phyloP scores from a whole-genome alignment of 2,888 invertebrate genomes.

The Caprella mutica region DNA sequence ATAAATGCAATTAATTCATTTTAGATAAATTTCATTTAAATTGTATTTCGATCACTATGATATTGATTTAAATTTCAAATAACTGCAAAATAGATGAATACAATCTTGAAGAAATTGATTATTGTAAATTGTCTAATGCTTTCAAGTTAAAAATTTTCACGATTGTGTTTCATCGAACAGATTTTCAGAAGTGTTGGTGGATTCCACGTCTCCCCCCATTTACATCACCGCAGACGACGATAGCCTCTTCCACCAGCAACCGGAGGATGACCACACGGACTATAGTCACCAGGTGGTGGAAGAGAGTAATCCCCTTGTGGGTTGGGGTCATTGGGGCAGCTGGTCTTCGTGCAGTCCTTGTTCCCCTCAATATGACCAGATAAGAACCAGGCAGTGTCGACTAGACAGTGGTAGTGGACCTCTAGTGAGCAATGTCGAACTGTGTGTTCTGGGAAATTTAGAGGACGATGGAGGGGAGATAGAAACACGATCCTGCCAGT shows the following conservation, averaged over 20 bases:
- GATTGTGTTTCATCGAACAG: too few species aligned
- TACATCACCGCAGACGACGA: constrained; percentile 16
- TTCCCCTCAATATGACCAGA: constrained; percentile 34
- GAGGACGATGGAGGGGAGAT: constrained; percentile 27
- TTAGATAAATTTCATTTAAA: too few species aligned
- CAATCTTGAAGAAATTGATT: too few species aligned
- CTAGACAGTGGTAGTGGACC: constrained; percentile 34
- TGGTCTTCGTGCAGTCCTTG: constrained; percentile 36
- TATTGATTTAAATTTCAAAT: too few species aligned
- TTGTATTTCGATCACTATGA: too few species aligned
- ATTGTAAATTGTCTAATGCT: too few species aligned
- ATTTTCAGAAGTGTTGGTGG: constrained; percentile 35
- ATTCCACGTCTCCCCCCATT: constrained; percentile 10
- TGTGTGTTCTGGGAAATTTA: constrained; percentile 27
- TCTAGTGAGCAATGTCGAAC: constrained; percentile 33
- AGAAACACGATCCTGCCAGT: constrained; percentile 35
- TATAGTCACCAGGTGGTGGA: background rate
- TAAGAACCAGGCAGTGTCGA: constrained; percentile 35
- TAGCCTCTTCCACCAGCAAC: background rate
- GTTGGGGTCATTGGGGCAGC: constrained; percentile 35
- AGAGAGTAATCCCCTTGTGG: constrained; percentile 14
- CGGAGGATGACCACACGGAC: background rate
- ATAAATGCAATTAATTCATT: too few species aligned
- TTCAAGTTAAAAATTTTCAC: too few species aligned
- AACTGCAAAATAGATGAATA: too few species aligned